Conservation (phyloP, 1,140 invertebrate species). For the Drosophila biarmipes region DNA sequence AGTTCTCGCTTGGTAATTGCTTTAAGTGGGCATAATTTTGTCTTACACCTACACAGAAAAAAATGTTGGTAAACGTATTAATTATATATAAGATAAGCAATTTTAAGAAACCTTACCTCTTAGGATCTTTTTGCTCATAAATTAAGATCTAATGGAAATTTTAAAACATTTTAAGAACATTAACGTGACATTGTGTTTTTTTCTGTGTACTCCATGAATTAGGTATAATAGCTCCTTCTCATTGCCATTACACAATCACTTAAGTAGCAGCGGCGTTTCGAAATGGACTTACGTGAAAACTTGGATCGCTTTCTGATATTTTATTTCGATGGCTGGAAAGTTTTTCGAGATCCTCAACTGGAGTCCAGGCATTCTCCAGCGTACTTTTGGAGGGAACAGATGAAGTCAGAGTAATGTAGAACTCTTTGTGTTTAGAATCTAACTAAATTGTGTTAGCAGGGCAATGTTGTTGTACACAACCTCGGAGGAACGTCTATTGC, state of each 20-base stretch:
- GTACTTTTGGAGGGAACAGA: conserved; percentile 3
- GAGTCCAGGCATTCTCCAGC: background rate
- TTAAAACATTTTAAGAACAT: too few relatives aligned
- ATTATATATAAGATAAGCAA: too few relatives aligned
- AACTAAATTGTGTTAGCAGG: conserved; percentile 1
- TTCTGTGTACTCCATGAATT: background rate
- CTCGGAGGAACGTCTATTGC: conserved; percentile 5
- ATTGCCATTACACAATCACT: background rate
- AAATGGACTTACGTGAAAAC: conserved; percentile 5
- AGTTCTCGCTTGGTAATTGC: conserved; percentile 21
- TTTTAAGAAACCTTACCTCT: too few relatives aligned
- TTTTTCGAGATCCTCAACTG: background rate
- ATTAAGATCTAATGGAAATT: too few relatives aligned
- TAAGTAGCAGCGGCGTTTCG: background rate
- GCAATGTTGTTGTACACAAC: conserved; percentile 30
- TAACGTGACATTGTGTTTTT: background rate
- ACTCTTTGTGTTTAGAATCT: too few relatives aligned
- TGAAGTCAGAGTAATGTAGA: conserved; percentile 1
- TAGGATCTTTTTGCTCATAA: too few relatives aligned
- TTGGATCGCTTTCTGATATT: background rate
- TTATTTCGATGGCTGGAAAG: background rate
- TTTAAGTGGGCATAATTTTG: background rate
- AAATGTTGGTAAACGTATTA: background rate
- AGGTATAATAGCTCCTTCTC: background rate
- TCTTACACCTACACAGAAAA: background rate